phyloP scores from a whole-genome alignment of 2,888 invertebrate species.

The Leptura quadrifasciata region DNA sequence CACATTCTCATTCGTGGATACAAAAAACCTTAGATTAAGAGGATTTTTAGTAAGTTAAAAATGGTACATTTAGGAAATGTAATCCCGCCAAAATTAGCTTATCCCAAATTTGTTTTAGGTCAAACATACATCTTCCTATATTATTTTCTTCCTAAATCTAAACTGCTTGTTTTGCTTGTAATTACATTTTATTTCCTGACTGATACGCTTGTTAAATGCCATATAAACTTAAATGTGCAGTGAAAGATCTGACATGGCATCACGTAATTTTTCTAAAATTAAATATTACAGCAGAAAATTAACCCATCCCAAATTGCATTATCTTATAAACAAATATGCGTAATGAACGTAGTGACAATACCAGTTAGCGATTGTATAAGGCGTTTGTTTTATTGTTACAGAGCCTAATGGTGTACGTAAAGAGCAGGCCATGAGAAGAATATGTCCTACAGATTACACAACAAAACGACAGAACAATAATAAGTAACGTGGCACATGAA shows the following conservation, averaged over 20 bases:
- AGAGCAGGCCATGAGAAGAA: constrained; percentile 13
- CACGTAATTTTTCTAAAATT: constrained; percentile 26
- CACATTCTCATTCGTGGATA: too few relatives aligned
- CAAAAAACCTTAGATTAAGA: too few relatives aligned
- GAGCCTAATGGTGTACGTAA: not conserved
- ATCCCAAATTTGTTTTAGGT: too few relatives aligned
- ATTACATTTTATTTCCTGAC: too few relatives aligned
- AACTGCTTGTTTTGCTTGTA: too few relatives aligned
- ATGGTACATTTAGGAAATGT: too few relatives aligned
- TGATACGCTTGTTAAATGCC: too few relatives aligned
- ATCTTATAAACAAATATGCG: not conserved
- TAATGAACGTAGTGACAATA: constrained; percentile 3
- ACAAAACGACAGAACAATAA: constrained; percentile 24
- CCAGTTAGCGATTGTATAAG: constrained; percentile 7
- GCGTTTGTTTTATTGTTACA: constrained; percentile 16
- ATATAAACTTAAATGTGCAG: too few relatives aligned
- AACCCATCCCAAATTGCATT: not conserved
- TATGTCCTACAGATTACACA: constrained; percentile 25
- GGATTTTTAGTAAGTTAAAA: too few relatives aligned
- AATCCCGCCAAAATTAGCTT: too few relatives aligned
- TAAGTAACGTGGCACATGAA: constrained; percentile 6
- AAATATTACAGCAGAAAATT: constrained; percentile 15
- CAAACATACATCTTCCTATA: too few relatives aligned
- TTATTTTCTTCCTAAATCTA: too few relatives aligned
- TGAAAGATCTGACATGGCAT: not conserved